A percentile compares a stretch with the other conserved stretches of the same genome.
These are phyloP conservation scores for Drosophila peninsularis DNA, from an alignment of 2,888 invertebrate species.

Conservation along the genomic window DNA sequence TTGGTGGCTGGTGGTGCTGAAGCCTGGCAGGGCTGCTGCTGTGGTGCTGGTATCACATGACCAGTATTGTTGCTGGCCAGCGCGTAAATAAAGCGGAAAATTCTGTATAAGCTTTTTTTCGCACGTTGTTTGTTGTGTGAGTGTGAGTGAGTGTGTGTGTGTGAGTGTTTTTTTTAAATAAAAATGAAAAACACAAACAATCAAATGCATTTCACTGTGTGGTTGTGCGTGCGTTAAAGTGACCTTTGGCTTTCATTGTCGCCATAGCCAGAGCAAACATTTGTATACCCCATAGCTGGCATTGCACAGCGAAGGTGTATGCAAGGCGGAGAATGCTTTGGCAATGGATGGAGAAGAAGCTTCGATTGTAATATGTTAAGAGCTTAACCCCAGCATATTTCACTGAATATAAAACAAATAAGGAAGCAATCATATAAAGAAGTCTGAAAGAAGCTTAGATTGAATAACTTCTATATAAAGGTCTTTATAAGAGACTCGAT, in stretches of 20 bases:
- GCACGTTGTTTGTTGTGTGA: constrained; percentile 56
- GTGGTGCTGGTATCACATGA: constrained; percentile 50
- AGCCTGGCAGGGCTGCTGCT: constrained; percentile 5
- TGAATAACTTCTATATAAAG: no score
- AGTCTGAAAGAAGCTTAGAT: no score
- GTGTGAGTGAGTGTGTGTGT: not conserved
- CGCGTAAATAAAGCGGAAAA: constrained; percentile 76
- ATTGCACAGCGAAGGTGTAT: not conserved
- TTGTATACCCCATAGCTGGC: constrained; percentile 22
- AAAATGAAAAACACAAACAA: constrained; percentile 71
- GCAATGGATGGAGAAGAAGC: not conserved
- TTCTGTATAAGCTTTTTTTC: constrained; percentile 58
- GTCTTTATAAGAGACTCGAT: no score
- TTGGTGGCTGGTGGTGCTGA: not conserved
- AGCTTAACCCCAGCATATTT: no score
- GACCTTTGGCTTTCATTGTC: constrained; percentile 73
- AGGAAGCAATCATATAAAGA: not conserved
- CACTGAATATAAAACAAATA: no score
- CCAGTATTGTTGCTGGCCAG: constrained; percentile 45
- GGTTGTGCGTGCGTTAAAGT: constrained; percentile 57
- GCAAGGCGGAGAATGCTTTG: not conserved
- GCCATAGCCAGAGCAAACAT: constrained; percentile 26
- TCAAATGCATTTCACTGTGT: constrained; percentile 76
- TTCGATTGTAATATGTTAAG: not conserved
- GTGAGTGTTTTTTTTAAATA: constrained; percentile 17